Percentiles rank a stretch among this genome's conserved stretches.
Conservation (phyloP, 2,113 vertebrate genomes). For the Sarotherodon lohbergeri region DNA sequence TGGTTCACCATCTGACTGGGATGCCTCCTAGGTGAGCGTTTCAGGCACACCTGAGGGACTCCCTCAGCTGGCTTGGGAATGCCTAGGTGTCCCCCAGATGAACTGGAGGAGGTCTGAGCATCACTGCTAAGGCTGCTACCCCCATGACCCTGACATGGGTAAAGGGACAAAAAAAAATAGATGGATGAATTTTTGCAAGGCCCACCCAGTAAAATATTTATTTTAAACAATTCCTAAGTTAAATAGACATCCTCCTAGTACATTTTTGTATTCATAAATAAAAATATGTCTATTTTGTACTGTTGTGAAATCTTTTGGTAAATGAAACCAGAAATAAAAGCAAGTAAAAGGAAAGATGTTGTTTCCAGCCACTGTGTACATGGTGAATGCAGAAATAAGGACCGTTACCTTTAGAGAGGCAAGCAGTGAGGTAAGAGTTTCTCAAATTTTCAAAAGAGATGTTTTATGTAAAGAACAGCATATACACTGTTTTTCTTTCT, state of each 20-base stretch:
- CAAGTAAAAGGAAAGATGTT: neutral
- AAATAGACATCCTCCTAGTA: neutral
- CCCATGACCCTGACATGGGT: neutral
- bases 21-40: neutral
- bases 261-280: neutral
- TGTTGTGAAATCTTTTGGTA: neutral
- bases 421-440: neutral
- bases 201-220: fast-evolving
- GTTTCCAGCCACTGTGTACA: neutral
- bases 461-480: neutral
- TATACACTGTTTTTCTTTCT: neutral
- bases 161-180: neutral
- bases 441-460: neutral
- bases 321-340: neutral
- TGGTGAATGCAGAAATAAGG: neutral
- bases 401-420: neutral
- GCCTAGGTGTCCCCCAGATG: neutral
- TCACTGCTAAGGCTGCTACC: neutral
- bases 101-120: neutral
- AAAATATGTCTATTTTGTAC: neutral
- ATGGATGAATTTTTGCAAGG: fast-evolving
- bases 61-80: neutral
- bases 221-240: neutral
- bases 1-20: neutral
- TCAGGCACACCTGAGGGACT: neutral